Base-by-base conservation (phyloP, 2,113 vertebrate species). In the Gambusia affinis region DNA sequence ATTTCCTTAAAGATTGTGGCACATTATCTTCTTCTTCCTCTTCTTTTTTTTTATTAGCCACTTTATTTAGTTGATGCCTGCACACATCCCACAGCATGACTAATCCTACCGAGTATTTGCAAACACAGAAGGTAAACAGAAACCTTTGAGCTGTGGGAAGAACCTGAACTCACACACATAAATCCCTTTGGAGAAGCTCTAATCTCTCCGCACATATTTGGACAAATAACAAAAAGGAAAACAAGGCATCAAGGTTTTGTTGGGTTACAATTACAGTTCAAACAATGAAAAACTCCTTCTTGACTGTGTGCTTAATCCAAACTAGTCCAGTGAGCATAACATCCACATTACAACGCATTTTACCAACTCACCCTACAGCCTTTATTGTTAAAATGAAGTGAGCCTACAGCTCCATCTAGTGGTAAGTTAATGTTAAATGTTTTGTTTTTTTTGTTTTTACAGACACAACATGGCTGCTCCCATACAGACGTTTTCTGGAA, bases 381-480 rank as follows among this genome's bases (percentile, higher is more conserved):
- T 12, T 27, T 11, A 19, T 12, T 2, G 3, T 3, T 60, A 17
- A 5, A 0, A 0, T 4, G 2, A 14, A 57, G 24, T 24, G 72
- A 84, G 33, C 33, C 35, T 27, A 3, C 42, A 67, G 29, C 83
- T 0, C 88, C 88, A 85, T 73, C 90, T 87, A 80, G 86, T 4
- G 88, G 79, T 4, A 6, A 24, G 14, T 17, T 4, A 14, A 1
- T 24, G 71, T 3, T 54, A 6, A 11, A n/a, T 24, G 5, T 54
- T 19, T 24, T 24, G 57, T n/a, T n/a, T 27, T 39, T 12, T n/a
- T 3, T 29, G 5, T 47, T 4, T 15, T 8, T 2, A 27, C 2
- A 12, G 12, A 31, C 4, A 27, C 28, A 93, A 91, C 73, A 93
- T 93, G 92, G 92, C 89, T 30, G 88, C 89, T 15, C 28, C 78